Evolutionary conservation across 2,888 invertebrate genomes (phyloP), one percentile per base, ranked within the genome.

Genomic region (Bedellia somnulentella): DNA sequence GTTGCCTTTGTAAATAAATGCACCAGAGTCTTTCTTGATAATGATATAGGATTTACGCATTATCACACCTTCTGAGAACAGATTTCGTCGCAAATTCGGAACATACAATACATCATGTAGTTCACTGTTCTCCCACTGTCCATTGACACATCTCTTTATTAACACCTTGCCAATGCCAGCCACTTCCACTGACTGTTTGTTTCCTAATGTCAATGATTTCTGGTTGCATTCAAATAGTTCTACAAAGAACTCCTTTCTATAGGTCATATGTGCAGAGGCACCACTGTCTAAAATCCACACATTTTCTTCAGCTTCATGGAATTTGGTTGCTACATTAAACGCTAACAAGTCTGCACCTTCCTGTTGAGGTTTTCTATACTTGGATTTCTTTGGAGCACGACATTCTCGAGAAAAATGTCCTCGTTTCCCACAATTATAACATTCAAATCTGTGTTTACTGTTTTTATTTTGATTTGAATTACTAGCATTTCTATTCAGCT

Each of bases 181-280:
- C n/a, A n/a, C n/a, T n/a, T n/a, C n/a, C n/a, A n/a, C n/a, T n/a
- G n/a, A n/a, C n/a, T n/a, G n/a, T n/a, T n/a, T n/a, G n/a, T n/a
- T n/a, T n/a, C n/a, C n/a, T n/a, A n/a, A n/a, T n/a, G n/a, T n/a
- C n/a, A n/a, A n/a, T n/a, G n/a, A n/a, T n/a, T n/a, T 10, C 13
- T n/a, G n/a, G n/a, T n/a, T n/a, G n/a, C n/a, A n/a, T n/a, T n/a
- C n/a, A n/a, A n/a, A n/a, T n/a, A n/a, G n/a, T n/a, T n/a, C n/a
- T n/a, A n/a, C n/a, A n/a, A n/a, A n/a, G n/a, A n/a, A n/a, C n/a
- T n/a, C n/a, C n/a, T n/a, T n/a, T n/a, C n/a, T n/a, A n/a, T n/a
- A n/a, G n/a, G n/a, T n/a, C 23, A 28, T 32, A 24, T 32, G 27
- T 6, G 13, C 28, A 4, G 32, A 32, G 12, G 28, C 32, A 15